Evolutionary conservation across 2,113 vertebrate genomes (phyloP).

Genomic region (Ammodramus savannarum): DNA sequence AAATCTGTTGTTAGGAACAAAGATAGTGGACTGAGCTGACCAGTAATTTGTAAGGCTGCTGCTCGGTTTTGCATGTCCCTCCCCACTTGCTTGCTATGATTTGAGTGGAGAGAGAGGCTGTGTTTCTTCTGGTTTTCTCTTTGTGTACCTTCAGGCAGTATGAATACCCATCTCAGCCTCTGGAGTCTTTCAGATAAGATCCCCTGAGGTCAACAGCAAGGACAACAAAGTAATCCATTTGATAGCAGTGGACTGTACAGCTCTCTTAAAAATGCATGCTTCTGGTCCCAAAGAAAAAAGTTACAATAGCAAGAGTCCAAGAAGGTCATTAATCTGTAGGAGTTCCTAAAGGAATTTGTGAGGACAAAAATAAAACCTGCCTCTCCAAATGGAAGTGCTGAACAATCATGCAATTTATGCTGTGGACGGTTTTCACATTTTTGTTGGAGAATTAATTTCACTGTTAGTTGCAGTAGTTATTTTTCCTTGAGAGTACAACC

Average conservation of each 20-base stretch:
- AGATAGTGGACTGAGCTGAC: background rate
- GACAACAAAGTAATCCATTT: background rate
- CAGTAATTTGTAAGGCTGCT: background rate
- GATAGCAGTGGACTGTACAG: background rate
- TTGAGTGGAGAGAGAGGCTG: background rate
- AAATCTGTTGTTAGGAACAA: background rate
- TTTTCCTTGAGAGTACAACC: background rate
- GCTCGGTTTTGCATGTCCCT: background rate
- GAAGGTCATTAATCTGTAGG: background rate
- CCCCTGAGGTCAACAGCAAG: background rate
- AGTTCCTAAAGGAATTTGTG: background rate
- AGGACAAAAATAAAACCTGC: background rate
- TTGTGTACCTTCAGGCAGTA: background rate
- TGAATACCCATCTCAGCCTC: background rate
- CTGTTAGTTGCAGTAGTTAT: background rate
- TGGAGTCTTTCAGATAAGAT: background rate
- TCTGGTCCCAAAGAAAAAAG: background rate
- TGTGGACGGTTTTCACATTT: background rate
- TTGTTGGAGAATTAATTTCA: background rate
- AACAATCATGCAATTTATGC: background rate
- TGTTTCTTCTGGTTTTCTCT: background rate
- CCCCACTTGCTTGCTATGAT: background rate
- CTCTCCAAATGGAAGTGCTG: background rate
- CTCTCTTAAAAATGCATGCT: background rate
- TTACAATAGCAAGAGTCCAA: background rate